Percentiles rank a stretch among this genome's conserved stretches.
Evolutionary conservation across 2,888 invertebrate genomes (phyloP).

Genomic region (Pachydiplax longipennis): DNA sequence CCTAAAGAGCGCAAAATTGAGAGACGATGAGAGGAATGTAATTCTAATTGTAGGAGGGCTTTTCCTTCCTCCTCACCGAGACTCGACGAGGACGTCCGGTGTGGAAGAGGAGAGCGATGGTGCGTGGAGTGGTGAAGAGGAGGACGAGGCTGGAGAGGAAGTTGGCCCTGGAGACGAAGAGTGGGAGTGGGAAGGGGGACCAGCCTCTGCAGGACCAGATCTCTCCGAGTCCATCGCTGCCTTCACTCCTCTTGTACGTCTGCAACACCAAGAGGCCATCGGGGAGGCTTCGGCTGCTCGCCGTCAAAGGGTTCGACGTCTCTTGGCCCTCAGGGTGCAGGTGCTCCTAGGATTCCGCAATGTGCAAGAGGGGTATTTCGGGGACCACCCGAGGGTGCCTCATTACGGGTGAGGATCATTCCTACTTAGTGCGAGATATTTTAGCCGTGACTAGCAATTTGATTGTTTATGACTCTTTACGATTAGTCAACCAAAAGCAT

Average conservation of each 20-base stretch:
- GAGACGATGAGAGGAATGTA: no score
- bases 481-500: no score
- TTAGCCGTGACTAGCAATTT: no score
- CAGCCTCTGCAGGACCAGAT: background rate
- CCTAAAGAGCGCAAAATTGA: no score
- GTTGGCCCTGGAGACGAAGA: conserved; percentile 26
- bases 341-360: conserved; percentile 69
- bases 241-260: conserved; percentile 66
- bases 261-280: conserved; percentile 59
- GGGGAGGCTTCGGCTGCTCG: conserved; percentile 26
- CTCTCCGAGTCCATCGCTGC: conserved; percentile 62
- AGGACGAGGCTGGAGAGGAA: background rate
- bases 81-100: background rate
- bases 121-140: background rate
- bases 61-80: conserved; percentile 47
- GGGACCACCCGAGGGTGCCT: conserved; percentile 70
- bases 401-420: conserved; percentile 62
- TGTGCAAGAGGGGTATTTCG: conserved; percentile 69
- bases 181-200: conserved; percentile 32
- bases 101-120: conserved; percentile 22
- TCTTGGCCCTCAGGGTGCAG: conserved; percentile 64
- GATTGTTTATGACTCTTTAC: no score
- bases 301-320: conserved; percentile 10
- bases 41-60: conserved; percentile 47
- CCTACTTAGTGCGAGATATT: no score